Evolutionary conservation across 2,888 invertebrate genomes (phyloP).

Genomic region (Phengaris alcon): DNA sequence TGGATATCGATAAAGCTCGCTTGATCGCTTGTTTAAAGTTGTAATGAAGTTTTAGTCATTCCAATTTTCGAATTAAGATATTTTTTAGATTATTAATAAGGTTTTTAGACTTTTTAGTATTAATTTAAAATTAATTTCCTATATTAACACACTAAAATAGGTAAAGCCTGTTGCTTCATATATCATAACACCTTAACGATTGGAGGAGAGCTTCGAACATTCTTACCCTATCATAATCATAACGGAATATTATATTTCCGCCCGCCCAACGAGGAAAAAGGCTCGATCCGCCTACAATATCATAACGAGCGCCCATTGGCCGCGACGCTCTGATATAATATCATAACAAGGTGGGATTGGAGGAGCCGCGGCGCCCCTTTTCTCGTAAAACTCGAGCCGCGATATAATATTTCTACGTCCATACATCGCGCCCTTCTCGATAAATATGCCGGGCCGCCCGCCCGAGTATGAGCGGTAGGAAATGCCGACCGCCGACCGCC

Average conservation of each 20-base stretch:
- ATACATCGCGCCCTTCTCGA: conserved; percentile 61
- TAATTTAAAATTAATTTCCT: not conserved
- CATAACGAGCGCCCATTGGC: conserved; percentile 78
- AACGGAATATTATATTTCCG: conserved; percentile 74
- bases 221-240: conserved; percentile 70
- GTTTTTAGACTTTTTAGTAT: not conserved
- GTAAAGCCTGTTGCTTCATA: not conserved
- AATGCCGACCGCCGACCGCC: conserved; percentile 65
- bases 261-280: conserved; percentile 73
- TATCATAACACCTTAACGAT: conserved; percentile 38
- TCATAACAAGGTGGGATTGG: conserved; percentile 81
- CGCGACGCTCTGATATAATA: conserved; percentile 80
- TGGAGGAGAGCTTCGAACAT: conserved; percentile 42
- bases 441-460: conserved; percentile 66
- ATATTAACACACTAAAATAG: not conserved
- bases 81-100: too few relatives aligned
- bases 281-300: conserved; percentile 77
- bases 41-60: too few relatives aligned
- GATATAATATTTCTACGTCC: conserved; percentile 70
- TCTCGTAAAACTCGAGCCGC: conserved; percentile 57
- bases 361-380: conserved; percentile 58
- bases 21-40: too few relatives aligned
- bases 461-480: conserved; percentile 74
- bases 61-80: too few relatives aligned
- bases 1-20: too few relatives aligned